These are phyloP conservation scores for Botrylloides violaceus DNA, from an alignment of 23 tunicate genomes.

Conservation along the genomic window DNA sequence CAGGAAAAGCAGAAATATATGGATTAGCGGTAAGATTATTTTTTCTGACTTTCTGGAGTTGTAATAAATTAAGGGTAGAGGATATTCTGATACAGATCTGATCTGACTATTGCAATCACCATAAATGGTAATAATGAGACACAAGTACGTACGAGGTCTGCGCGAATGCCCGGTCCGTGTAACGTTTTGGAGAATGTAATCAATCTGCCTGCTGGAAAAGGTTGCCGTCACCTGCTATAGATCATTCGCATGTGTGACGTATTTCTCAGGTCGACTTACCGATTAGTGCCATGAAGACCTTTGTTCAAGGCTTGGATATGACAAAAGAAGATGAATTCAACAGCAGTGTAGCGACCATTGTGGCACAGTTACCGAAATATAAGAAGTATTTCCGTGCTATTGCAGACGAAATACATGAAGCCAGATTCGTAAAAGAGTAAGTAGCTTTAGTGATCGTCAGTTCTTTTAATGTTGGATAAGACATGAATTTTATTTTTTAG, in stretches of 20 bases:
- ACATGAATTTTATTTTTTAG: constrained; percentile 28
- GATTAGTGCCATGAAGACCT: constrained; percentile 38
- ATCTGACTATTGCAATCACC: too few species aligned
- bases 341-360: constrained; percentile 32
- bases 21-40: constrained; percentile 75
- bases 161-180: too few species aligned
- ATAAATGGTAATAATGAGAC: too few species aligned
- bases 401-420: constrained; percentile 51
- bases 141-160: too few species aligned
- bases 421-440: constrained; percentile 44
- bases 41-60: too few species aligned
- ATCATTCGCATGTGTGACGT: background rate
- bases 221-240: background rate
- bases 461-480: background rate
- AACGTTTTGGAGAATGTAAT: too few species aligned
- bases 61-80: too few species aligned
- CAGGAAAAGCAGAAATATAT: constrained; percentile 45
- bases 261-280: constrained; percentile 67
- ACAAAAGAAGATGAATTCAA: constrained; percentile 49
- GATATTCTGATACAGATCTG: too few species aligned
- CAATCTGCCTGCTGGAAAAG: background rate
- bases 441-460: background rate
- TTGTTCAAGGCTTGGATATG: constrained; percentile 35
- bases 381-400: constrained; percentile 50
- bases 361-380: constrained; percentile 29